phyloP scores from a whole-genome alignment of 2,888 invertebrate genomes.

The Fragum sueziense region DNA sequence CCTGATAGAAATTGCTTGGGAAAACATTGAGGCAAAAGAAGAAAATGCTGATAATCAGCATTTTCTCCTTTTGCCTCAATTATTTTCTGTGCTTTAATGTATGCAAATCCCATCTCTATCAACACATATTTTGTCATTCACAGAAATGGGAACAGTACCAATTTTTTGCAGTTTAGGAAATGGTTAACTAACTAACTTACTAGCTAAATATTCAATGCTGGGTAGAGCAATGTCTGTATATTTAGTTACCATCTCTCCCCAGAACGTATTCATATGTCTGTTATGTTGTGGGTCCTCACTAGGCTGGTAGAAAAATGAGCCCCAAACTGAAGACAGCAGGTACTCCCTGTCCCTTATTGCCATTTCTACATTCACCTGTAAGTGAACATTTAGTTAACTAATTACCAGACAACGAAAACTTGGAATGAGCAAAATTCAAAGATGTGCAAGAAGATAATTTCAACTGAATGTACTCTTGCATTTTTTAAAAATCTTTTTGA shows the following conservation, averaged over 20 bases:
- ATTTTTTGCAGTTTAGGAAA: background rate
- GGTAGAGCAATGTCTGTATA: conserved; percentile 88
- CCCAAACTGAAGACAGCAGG: conserved; percentile 87
- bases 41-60: no score
- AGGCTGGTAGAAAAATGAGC: conserved; percentile 86
- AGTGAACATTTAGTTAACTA: background rate
- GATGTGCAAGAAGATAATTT: no score
- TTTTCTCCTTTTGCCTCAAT: no score
- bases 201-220: conserved; percentile 84
- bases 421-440: background rate
- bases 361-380: conserved; percentile 71
- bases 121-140: no score
- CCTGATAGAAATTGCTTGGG: no score
- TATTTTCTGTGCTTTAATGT: no score
- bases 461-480: no score
- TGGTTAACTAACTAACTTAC: no score
- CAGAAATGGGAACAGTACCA: background rate
- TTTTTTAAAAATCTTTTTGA: no score
- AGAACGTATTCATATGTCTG: conserved; percentile 84
- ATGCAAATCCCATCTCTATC: no score
- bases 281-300: conserved; percentile 54
- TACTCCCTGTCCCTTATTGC: conserved; percentile 80
- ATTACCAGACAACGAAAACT: background rate
- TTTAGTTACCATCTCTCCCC: conserved; percentile 86
- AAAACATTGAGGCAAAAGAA: no score